A percentile compares a stretch with the other conserved stretches of the same genome.
Conservation (phyloP, 2,113 vertebrate species). For the Bos taurus region DNA sequence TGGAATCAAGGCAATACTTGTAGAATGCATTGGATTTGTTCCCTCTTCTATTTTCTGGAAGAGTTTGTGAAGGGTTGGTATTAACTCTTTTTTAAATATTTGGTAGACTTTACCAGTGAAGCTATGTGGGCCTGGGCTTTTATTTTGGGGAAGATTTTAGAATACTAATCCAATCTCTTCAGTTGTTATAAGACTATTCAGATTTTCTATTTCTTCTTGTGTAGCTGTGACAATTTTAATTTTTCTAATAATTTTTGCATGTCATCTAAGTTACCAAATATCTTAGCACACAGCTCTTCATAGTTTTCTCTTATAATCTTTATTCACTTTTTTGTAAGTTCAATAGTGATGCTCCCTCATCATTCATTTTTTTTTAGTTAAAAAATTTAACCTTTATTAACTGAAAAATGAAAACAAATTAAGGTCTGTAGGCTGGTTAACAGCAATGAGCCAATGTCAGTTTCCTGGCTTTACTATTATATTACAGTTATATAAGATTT, state of each 20-base stretch:
- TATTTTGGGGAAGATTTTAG: not conserved
- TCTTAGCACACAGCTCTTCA: not conserved
- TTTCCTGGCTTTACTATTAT: not conserved
- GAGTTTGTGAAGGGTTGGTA: not conserved
- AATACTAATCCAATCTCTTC: not conserved
- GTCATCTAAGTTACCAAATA: not conserved
- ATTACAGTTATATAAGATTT: not conserved
- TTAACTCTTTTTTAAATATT: constrained; percentile 24
- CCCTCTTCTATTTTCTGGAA: not conserved
- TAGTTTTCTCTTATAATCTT: not conserved
- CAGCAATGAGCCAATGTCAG: not conserved
- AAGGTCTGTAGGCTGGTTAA: not conserved
- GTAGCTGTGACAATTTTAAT: not conserved
- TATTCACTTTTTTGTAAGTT: not conserved
- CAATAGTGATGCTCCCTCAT: not conserved
- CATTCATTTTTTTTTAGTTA: not conserved
- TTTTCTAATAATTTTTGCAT: not conserved
- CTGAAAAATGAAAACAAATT: not conserved
- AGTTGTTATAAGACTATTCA: not conserved
- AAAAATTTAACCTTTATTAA: not conserved
- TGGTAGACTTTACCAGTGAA: not conserved
- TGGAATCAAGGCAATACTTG: not conserved
- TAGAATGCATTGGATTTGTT: not conserved
- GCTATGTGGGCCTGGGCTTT: not conserved
- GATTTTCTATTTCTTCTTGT: not conserved